Evolutionary conservation across 1,140 invertebrate species (phyloP), one percentile per base, ranked within the genome.

Genomic region (Drosophila bocki): DNA sequence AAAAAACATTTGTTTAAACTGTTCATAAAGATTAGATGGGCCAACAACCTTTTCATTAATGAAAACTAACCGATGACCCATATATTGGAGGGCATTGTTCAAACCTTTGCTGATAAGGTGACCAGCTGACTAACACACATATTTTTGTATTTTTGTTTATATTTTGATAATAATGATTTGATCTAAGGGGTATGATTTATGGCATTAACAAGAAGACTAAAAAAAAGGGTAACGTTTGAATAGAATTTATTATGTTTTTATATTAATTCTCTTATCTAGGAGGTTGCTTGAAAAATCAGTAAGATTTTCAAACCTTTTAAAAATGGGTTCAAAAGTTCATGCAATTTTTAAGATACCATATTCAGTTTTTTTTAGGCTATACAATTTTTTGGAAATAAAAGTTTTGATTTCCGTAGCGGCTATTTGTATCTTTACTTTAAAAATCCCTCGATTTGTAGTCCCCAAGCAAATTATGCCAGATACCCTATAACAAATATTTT

Each of bases 31-130:
- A 75, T 75, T 54, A 62, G 13, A 9, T 19, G 48, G 54, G 48
- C 22, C 41, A 57, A 76, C 72, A 75, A 65, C 60, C 44, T 65
- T 76, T 76, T 75, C 65, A 76, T 76, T 76, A 76, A 65, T 26
- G 6, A 65, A 51, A 51, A 7, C 17, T 42, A 32, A 56, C 15
- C 19, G 42, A 57, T 75, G 74, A 76, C 71, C 74, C 60, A 76
- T 51, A 59, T 75, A 65, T 53, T 26, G 48, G 42, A 58, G 32
- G 22, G 47, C 37, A 39, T 50, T 75, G 47, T 39, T 54, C 4
- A 22, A 54, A n/a, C 44, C 19, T 42, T 33, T 26, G 8, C 35
- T 57, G 69, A 64, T 75, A 64, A 64, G 44, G 33, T 74, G 50
- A 42, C 57, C 47, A 61, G 33, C 44, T 62, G 29, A 41, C 35